Evolutionary conservation across 1,140 invertebrate species (phyloP).

Genomic region (Caenorhabditis remanei): DNA sequence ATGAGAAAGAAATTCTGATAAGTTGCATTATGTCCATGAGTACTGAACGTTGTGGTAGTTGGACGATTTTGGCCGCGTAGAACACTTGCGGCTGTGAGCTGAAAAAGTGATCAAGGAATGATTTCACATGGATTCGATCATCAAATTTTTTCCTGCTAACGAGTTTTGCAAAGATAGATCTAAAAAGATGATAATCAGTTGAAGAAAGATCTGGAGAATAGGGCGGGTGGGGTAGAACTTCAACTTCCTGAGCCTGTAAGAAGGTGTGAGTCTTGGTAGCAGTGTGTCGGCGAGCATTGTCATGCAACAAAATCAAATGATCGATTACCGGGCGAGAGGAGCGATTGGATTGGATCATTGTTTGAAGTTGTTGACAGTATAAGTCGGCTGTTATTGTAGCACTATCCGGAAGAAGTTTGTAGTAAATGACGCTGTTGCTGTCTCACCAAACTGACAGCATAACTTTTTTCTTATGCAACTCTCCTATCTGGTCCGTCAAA

Average conservation of each 20-base stretch:
- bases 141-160: too few species aligned
- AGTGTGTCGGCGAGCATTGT: slow-evolving; percentile 77
- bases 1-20: slow-evolving; percentile 68
- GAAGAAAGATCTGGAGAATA: slow-evolving; percentile 79
- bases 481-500: neutral
- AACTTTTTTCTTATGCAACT: neutral
- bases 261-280: slow-evolving; percentile 65
- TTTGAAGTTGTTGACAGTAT: slow-evolving; percentile 6
- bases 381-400: slow-evolving; percentile 54
- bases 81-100: too few species aligned
- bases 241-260: slow-evolving; percentile 78
- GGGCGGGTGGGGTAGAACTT: slow-evolving; percentile 79
- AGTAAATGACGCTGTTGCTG: neutral
- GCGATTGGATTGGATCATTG: too few species aligned
- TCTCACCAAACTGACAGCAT: neutral
- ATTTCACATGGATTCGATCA: too few species aligned
- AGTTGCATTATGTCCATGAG: slow-evolving; percentile 69
- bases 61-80: too few species aligned
- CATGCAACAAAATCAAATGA: slow-evolving; percentile 68
- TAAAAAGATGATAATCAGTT: slow-evolving; percentile 73
- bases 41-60: too few species aligned
- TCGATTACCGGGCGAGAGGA: too few species aligned
- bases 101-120: too few species aligned
- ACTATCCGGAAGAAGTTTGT: slow-evolving; percentile 45
- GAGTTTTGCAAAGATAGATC: neutral